A percentile compares a stretch with the other conserved stretches of the same genome.
Conservation (phyloP, 1,140 invertebrate genomes). For the Sitobion miscanthi region DNA sequence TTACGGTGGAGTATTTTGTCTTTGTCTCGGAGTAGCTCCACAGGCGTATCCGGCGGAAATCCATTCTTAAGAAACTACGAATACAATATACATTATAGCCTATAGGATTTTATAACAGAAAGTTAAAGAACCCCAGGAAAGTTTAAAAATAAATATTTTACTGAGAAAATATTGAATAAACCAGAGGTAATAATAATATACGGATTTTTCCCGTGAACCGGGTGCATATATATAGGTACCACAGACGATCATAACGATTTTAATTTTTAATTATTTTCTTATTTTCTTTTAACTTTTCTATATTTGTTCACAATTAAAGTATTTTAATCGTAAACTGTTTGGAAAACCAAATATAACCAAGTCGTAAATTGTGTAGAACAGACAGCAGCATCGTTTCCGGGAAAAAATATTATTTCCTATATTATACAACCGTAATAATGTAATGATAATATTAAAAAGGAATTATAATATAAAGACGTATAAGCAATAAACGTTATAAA, state of each 20-base stretch:
- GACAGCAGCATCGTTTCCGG: neutral
- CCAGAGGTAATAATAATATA: neutral
- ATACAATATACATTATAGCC: neutral
- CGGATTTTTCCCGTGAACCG: neutral
- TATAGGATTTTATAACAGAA: constrained; percentile 16
- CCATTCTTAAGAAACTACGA: neutral
- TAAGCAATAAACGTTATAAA: neutral
- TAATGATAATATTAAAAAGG: neutral
- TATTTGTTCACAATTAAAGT: constrained; percentile 5
- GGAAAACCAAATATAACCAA: neutral
- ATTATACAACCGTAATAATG: neutral
- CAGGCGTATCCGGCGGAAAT: neutral
- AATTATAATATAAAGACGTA: neutral
- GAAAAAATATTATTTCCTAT: neutral
- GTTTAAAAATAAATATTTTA: constrained; percentile 20
- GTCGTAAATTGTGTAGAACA: neutral
- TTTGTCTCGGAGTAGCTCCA: neutral
- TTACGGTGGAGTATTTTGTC: neutral
- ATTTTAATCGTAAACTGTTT: neutral
- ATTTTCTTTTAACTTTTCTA: constrained; percentile 3
- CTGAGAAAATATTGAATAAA: neutral
- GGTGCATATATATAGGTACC: neutral
- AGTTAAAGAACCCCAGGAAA: neutral
- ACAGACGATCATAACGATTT: neutral
- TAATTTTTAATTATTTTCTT: neutral